Evolutionary conservation across 2,888 invertebrate genomes (phyloP).

Genomic region (Tachina lurida): DNA sequence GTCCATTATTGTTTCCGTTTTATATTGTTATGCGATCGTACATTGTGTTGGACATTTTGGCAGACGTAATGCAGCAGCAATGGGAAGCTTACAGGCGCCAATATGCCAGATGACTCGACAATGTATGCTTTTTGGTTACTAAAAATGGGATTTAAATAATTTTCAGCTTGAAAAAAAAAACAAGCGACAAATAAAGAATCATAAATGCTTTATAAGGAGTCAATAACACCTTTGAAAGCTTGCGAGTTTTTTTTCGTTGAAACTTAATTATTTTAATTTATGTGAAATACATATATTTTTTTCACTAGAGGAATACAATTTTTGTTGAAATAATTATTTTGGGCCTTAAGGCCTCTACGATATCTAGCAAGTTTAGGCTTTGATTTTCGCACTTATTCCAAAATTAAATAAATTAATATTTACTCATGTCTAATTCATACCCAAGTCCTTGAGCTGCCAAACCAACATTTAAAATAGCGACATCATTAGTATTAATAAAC

Average conservation of each 20-base stretch:
- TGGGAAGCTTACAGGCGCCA: slow-evolving; percentile 65
- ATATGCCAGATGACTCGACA: slow-evolving; percentile 43
- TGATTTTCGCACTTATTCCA: slow-evolving; percentile 61
- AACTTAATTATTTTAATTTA: neutral
- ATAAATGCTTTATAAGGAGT: neutral
- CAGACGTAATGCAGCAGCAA: slow-evolving; percentile 65
- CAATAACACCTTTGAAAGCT: slow-evolving; percentile 45
- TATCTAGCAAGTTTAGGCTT: slow-evolving; percentile 31
- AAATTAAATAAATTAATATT: slow-evolving; percentile 69
- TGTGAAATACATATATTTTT: neutral
- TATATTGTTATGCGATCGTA: slow-evolving; percentile 56
- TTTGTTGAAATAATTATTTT: slow-evolving; percentile 42
- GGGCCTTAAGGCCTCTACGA: slow-evolving; percentile 20
- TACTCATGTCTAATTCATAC: slow-evolving; percentile 56
- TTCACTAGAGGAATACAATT: neutral
- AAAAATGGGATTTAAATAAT: slow-evolving; percentile 69
- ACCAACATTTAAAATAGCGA: too few relatives aligned
- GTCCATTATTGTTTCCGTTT: slow-evolving; percentile 81
- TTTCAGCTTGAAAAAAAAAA: slow-evolving; percentile 51
- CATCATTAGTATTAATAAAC: slow-evolving; percentile 74
- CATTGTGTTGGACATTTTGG: slow-evolving; percentile 70
- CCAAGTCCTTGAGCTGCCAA: slow-evolving; percentile 40
- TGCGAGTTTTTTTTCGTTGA: neutral
- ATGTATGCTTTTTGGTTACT: slow-evolving; percentile 54
- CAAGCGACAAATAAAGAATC: slow-evolving; percentile 15